Evolutionary conservation across 1,140 invertebrate species (phyloP).

Genomic region (Tribolium castaneum): DNA sequence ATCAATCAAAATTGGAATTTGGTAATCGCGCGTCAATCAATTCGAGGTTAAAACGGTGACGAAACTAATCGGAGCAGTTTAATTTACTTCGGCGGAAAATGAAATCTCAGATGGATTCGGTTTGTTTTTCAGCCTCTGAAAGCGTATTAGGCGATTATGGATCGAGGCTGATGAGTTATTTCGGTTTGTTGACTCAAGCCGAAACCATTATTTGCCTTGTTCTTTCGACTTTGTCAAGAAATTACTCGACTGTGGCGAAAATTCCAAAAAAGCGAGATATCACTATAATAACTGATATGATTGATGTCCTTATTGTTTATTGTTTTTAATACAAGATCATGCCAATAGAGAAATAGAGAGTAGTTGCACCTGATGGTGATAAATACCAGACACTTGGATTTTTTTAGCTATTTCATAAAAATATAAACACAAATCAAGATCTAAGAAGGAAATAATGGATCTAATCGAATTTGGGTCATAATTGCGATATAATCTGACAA

Average conservation of each 20-base stretch:
- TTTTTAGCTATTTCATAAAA: background rate
- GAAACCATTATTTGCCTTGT: background rate
- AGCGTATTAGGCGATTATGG: conserved; percentile 14
- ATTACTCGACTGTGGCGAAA: background rate
- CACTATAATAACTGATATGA: too few species aligned
- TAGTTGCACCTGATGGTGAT: too few species aligned
- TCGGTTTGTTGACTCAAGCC: conserved; percentile 9
- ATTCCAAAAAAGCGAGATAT: too few species aligned
- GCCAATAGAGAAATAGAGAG: too few species aligned
- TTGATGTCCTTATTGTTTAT: too few species aligned
- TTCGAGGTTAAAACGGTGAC: background rate
- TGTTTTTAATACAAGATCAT: too few species aligned
- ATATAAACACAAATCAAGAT: background rate
- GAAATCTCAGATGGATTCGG: conserved; percentile 3
- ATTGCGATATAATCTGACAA: background rate
- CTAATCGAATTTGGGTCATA: background rate
- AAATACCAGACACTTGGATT: too few species aligned
- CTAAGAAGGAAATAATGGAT: background rate
- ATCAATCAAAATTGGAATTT: conserved; percentile 23
- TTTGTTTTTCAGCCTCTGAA: conserved; percentile 24
- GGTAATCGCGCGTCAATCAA: conserved; percentile 21
- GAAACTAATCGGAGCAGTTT: background rate
- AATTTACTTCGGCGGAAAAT: background rate
- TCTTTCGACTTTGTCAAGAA: background rate
- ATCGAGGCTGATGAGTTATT: conserved; percentile 19